Evolutionary conservation across 2,797 vertebrate genomes (phyloP).

Genomic region (Megalops cyprinoides): DNA sequence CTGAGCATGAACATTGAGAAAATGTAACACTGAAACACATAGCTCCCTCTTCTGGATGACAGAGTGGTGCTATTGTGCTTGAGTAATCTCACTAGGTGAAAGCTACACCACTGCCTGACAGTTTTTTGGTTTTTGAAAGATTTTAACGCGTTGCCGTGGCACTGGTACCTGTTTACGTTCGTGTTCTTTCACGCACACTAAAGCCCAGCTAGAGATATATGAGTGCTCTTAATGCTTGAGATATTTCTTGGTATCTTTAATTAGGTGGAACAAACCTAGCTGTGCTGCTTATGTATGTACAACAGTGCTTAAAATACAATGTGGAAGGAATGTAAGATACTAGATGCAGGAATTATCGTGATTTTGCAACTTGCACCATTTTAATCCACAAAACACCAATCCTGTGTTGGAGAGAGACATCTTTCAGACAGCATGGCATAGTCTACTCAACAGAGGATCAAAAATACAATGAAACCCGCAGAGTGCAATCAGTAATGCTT

Average conservation of each 20-base stretch:
- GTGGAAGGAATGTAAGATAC: constrained; percentile 12
- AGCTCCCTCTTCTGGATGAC: constrained; percentile 43
- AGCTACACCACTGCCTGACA: too few relatives aligned
- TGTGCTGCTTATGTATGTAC: constrained; percentile 31
- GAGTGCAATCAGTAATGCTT: not conserved
- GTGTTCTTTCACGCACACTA: too few relatives aligned
- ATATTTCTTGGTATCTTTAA: constrained; percentile 54
- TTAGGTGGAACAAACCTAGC: constrained; percentile 19
- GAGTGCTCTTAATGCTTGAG: too few relatives aligned
- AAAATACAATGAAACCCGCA: too few relatives aligned
- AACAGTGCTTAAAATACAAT: constrained; percentile 29
- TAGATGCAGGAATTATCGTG: not conserved
- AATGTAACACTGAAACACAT: constrained; percentile 8
- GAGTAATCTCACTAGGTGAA: not conserved
- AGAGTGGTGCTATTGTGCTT: not conserved
- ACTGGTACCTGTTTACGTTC: too few relatives aligned
- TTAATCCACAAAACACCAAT: not conserved
- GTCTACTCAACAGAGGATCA: too few relatives aligned
- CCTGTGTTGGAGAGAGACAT: not conserved
- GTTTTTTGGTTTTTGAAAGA: constrained; percentile 12
- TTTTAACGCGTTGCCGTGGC: too few relatives aligned
- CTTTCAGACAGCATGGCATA: not conserved
- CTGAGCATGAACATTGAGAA: not conserved
- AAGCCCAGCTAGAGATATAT: too few relatives aligned
- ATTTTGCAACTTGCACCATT: not conserved